Evolutionary conservation across 2,888 invertebrate genomes (phyloP).

Genomic region (Tenthredo livida): DNA sequence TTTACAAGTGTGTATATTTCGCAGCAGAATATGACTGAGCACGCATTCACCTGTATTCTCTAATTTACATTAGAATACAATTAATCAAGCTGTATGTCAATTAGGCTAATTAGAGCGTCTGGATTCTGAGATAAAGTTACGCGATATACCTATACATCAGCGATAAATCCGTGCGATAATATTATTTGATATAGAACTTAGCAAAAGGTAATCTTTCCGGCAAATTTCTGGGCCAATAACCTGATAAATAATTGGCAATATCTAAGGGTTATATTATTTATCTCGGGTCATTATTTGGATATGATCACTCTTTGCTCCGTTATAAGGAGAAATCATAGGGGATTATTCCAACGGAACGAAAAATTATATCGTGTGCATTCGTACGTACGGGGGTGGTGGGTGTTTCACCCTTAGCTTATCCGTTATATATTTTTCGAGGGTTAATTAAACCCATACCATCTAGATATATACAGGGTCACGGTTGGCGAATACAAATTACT

Average conservation of each 20-base stretch:
- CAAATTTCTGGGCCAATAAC: background rate
- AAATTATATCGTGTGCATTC: background rate
- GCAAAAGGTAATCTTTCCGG: background rate
- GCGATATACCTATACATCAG: background rate
- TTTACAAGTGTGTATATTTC: background rate
- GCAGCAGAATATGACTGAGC: background rate
- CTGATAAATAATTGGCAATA: background rate
- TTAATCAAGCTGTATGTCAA: conserved; percentile 4
- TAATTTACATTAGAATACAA: conserved; percentile 15
- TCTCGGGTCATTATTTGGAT: background rate
- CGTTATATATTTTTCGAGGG: conserved; percentile 23
- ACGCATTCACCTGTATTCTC: conserved; percentile 3
- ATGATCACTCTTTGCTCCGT: background rate
- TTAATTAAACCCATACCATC: conserved; percentile 29
- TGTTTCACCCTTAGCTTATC: conserved; percentile 11
- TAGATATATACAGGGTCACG: conserved; percentile 34
- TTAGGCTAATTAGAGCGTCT: conserved; percentile 25
- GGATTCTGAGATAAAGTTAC: background rate
- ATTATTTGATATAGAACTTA: background rate
- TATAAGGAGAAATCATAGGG: background rate
- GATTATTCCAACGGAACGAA: background rate
- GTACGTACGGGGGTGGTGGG: background rate
- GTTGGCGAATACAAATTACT: conserved; percentile 35
- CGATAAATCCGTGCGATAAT: background rate
- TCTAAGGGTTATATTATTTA: background rate